Evolutionary conservation across 2,113 vertebrate genomes (phyloP).

Genomic region (Corythoichthys haematopterus): DNA sequence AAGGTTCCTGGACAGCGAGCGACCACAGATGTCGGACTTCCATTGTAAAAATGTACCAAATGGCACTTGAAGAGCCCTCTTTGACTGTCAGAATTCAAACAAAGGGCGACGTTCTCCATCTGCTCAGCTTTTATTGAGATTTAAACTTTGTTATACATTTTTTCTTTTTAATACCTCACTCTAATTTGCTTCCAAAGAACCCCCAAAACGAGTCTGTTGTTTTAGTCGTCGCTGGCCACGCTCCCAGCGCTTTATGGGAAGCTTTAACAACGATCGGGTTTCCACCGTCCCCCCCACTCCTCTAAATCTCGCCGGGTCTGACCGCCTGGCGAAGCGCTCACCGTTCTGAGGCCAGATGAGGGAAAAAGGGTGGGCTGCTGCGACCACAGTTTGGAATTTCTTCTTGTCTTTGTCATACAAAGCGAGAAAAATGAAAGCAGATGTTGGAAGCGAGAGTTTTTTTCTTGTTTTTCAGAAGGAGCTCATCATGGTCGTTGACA

Average conservation of each 20-base stretch:
- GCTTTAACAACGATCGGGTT: conserved; percentile 58
- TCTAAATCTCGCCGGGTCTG: conserved; percentile 47
- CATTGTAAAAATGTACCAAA: neutral
- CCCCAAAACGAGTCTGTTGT: conserved; percentile 21
- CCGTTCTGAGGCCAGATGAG: conserved; percentile 58
- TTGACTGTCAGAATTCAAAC: conserved; percentile 11
- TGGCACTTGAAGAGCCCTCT: conserved; percentile 16
- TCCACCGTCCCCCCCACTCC: conserved; percentile 28
- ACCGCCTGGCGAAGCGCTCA: conserved; percentile 69
- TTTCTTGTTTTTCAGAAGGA: neutral
- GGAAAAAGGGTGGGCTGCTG: conserved; percentile 45
- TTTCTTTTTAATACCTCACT: conserved; percentile 10
- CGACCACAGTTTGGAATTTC: conserved; percentile 72
- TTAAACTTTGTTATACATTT: conserved; percentile 21
- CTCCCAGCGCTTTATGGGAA: conserved; percentile 42
- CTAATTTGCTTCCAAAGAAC: conserved; percentile 11
- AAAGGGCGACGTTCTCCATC: conserved; percentile 23
- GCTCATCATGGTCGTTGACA: conserved; percentile 43
- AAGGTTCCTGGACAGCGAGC: too few species aligned
- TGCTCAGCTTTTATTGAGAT: conserved; percentile 28
- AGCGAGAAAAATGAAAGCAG: conserved; percentile 75
- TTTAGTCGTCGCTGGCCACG: conserved; percentile 26
- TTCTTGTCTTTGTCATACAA: conserved; percentile 71
- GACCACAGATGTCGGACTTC: too few species aligned
- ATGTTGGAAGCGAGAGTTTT: conserved; percentile 53